Percentiles rank a stretch among this genome's conserved stretches.
Evolutionary conservation across 2,888 invertebrate species (phyloP).

Genomic region (Lochmaea capreae): DNA sequence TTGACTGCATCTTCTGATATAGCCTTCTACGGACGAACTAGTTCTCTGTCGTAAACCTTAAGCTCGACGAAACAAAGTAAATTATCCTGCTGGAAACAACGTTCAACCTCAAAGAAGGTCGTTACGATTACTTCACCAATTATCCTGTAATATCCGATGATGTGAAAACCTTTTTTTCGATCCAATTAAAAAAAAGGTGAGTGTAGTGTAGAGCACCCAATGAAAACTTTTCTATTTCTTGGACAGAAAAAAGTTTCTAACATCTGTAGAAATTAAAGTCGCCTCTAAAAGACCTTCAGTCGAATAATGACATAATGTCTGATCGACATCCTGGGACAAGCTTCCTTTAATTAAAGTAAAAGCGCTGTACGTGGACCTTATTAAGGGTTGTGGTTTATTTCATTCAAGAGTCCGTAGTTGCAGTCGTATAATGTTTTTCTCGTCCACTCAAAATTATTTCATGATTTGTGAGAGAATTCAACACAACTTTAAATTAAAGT

Average conservation of each 20-base stretch:
- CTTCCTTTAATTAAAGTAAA: conserved; percentile 19
- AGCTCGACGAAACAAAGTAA: too few species aligned
- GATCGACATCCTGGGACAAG: conserved; percentile 10
- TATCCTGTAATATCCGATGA: neutral
- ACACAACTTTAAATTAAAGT: too few species aligned
- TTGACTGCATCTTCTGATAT: too few species aligned
- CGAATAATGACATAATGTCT: conserved; percentile 5
- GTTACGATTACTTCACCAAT: neutral
- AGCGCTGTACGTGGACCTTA: conserved; percentile 13
- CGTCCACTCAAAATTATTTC: too few species aligned
- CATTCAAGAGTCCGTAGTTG: neutral
- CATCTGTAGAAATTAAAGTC: neutral
- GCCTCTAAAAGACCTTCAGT: neutral
- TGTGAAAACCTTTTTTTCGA: neutral
- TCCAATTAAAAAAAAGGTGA: neutral
- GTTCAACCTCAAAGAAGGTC: too few species aligned
- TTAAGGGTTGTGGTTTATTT: conserved; percentile 16
- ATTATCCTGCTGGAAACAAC: too few species aligned
- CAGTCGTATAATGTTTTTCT: neutral
- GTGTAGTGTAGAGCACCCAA: neutral
- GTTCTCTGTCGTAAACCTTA: too few species aligned
- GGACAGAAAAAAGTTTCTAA: neutral
- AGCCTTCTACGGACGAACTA: too few species aligned
- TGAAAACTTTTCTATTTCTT: neutral
- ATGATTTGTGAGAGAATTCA: too few species aligned